A percentile compares a stretch with the other conserved stretches of the same genome.
phyloP scores from a whole-genome alignment of 1,140 invertebrate genomes.

The Drosophila dunni region DNA sequence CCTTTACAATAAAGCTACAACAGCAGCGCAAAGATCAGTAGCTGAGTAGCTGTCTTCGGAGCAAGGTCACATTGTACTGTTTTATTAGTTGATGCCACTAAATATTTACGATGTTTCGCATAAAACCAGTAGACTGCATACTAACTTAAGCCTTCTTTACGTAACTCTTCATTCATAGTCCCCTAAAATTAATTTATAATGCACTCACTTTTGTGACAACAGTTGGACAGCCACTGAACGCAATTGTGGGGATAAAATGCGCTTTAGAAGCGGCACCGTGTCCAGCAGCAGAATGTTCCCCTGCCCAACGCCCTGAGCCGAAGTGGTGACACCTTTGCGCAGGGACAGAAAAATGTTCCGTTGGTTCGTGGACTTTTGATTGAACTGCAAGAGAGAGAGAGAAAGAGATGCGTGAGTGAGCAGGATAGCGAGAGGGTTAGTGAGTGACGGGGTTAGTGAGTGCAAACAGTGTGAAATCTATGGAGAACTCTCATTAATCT shows the following conservation, averaged over 20 bases:
- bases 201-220: slow-evolving; percentile 63
- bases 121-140: no score
- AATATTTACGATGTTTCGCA: no score
- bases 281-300: slow-evolving; percentile 88
- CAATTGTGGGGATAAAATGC: slow-evolving; percentile 91
- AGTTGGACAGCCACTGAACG: slow-evolving; percentile 89
- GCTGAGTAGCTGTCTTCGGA: no score
- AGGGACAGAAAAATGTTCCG: slow-evolving; percentile 87
- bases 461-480: slow-evolving; percentile 70
- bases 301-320: slow-evolving; percentile 87
- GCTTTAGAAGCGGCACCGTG: slow-evolving; percentile 89
- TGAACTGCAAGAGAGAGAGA: slow-evolving; percentile 85
- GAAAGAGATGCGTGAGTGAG: not conserved
- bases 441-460: slow-evolving; percentile 9
- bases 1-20: no score
- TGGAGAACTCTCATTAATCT: slow-evolving; percentile 81
- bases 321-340: slow-evolving; percentile 87
- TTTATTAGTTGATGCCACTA: no score
- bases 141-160: no score
- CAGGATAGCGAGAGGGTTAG: slow-evolving; percentile 70
- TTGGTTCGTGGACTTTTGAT: slow-evolving; percentile 86
- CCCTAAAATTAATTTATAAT: not conserved
- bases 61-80: no score
- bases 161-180: no score
- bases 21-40: no score